These are phyloP conservation scores for Nephrotoma guestfalica DNA, from an alignment of 2,888 invertebrate species.

Conservation along the genomic window DNA sequence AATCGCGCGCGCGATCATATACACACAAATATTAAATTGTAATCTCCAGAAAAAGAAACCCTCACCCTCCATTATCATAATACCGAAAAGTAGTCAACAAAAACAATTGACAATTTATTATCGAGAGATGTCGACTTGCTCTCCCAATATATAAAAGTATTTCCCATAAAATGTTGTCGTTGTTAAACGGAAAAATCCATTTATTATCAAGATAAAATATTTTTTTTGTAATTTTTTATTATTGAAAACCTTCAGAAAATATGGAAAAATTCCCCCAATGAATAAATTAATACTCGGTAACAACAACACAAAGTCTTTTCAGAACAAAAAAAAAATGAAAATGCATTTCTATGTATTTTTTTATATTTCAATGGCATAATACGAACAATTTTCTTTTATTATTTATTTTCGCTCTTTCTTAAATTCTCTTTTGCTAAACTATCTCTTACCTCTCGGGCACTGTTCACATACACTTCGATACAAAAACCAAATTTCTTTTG, in stretches of 20 bases:
- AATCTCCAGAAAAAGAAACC: not conserved
- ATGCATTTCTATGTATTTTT: not conserved
- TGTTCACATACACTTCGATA: not conserved
- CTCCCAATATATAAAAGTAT: not conserved
- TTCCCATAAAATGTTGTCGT: not conserved
- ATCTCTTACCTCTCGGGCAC: not conserved
- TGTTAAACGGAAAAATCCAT: not conserved
- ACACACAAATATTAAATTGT: not conserved
- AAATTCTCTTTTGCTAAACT: not conserved
- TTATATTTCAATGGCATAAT: not conserved
- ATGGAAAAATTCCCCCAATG: not conserved
- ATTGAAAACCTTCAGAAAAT: not conserved
- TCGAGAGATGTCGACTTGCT: not conserved
- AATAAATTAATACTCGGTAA: not conserved
- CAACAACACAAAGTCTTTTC: not conserved
- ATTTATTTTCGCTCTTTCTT: not conserved
- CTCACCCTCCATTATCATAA: not conserved
- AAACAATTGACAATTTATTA: not conserved
- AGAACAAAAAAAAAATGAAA: not conserved
- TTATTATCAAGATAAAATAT: not conserved
- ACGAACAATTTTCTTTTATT: not conserved
- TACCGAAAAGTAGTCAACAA: not conserved
- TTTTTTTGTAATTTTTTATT: not conserved
- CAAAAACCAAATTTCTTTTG: not conserved
- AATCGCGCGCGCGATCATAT: not conserved